Evolutionary conservation across 2,113 vertebrate species (phyloP).

Genomic region (Apteryx owenii): DNA sequence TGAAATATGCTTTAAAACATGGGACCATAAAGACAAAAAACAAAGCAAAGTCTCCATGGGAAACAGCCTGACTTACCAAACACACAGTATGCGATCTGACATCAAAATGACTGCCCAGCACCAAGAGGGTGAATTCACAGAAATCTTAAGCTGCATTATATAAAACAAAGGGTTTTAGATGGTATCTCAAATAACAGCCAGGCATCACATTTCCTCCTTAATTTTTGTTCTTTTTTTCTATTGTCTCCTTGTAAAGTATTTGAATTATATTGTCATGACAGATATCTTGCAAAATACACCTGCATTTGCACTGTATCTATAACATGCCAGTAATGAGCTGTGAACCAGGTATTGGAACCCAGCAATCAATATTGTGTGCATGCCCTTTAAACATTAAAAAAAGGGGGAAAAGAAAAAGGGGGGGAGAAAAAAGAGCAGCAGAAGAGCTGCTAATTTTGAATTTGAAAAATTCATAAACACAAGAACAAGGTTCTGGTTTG

Average conservation of each 20-base stretch:
- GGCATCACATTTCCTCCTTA: not conserved
- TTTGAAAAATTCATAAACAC: not conserved
- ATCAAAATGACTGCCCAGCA: not conserved
- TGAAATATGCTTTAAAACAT: not conserved
- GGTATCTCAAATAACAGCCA: not conserved
- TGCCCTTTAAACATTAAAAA: not conserved
- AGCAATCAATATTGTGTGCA: not conserved
- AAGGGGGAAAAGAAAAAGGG: no score
- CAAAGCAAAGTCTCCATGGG: not conserved
- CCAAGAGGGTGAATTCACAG: not conserved
- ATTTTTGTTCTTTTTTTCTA: not conserved
- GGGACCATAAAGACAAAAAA: not conserved
- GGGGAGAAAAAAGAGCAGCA: not conserved
- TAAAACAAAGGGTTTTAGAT: not conserved
- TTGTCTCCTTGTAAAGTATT: not conserved
- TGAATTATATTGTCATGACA: not conserved
- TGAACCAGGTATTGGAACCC: not conserved
- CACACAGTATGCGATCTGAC: not conserved
- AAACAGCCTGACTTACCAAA: not conserved
- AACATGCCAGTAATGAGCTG: not conserved
- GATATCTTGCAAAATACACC: not conserved
- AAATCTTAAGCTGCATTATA: not conserved
- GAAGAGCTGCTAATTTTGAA: not conserved
- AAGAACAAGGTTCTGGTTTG: not conserved
- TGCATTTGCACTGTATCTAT: not conserved